Conservation (phyloP, 2,113 vertebrate species). For the Sisor rabdophorus region DNA sequence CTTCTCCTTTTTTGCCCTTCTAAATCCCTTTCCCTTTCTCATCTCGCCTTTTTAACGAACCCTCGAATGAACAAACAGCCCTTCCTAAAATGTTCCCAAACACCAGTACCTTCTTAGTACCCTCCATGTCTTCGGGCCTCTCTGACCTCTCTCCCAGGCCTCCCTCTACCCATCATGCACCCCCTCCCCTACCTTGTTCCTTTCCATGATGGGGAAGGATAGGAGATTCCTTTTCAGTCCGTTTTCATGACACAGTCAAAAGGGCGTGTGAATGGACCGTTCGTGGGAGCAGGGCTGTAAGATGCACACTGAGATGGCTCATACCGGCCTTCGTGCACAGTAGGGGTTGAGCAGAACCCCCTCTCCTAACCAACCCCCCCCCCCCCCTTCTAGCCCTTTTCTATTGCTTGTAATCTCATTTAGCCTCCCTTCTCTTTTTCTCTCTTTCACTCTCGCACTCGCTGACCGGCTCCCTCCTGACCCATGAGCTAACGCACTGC, state of each 20-base stretch:
- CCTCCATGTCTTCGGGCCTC: conserved; percentile 15
- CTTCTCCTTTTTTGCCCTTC: conserved; percentile 14
- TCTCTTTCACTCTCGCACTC: conserved; percentile 63
- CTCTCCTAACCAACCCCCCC: too few relatives aligned
- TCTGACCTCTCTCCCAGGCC: conserved; percentile 25
- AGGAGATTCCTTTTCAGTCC: conserved; percentile 75
- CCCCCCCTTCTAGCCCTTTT: conserved; percentile 85
- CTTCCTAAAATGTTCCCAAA: conserved; percentile 30
- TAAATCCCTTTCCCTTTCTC: conserved; percentile 32
- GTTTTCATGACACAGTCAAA: conserved; percentile 84
- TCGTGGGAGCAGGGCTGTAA: conserved; percentile 80
- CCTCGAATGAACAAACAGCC: conserved; percentile 31
- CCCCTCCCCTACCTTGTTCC: conserved; percentile 56
- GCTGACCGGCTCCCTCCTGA: conserved; percentile 63
- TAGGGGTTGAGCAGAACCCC: conserved; percentile 88
- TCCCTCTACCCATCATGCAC: conserved; percentile 35
- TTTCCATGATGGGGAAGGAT: conserved; percentile 61
- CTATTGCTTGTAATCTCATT: conserved; percentile 88
- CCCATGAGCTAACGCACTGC: conserved; percentile 51
- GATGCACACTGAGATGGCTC: conserved; percentile 69
- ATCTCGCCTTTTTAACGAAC: conserved; percentile 24
- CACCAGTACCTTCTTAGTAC: conserved; percentile 19
- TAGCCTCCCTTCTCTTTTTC: conserved; percentile 78
- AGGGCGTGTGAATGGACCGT: conserved; percentile 98
- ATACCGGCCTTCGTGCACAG: conserved; percentile 87